phyloP scores from a whole-genome alignment of 2,113 vertebrate genomes.

The Megalops atlanticus region DNA sequence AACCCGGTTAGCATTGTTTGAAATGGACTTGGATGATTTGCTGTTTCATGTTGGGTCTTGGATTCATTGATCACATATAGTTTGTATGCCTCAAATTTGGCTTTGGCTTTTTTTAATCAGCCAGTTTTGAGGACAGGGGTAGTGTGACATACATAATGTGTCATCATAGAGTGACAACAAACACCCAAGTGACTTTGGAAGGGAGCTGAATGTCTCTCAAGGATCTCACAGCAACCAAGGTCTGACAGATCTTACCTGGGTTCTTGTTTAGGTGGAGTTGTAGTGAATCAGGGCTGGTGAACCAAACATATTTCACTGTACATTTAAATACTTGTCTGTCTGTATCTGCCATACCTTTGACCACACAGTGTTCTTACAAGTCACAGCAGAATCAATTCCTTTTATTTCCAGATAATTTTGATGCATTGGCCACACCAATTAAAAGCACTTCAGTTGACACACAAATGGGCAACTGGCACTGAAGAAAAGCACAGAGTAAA shows the following conservation, averaged over 20 bases:
- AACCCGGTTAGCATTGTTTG: no score
- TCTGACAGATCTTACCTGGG: not conserved
- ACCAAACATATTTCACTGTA: not conserved
- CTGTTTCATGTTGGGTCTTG: not conserved
- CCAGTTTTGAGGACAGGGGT: no score
- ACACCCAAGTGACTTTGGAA: not conserved
- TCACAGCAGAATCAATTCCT: constrained; percentile 38
- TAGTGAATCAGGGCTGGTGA: not conserved
- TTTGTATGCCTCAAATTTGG: not conserved
- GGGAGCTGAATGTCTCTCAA: not conserved
- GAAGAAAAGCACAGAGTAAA: constrained; percentile 68
- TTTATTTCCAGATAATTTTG: constrained; percentile 36
- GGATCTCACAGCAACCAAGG: not conserved
- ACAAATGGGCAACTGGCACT: constrained; percentile 47
- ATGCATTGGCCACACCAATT: constrained; percentile 37
- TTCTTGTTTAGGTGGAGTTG: not conserved
- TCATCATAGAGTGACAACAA: not conserved
- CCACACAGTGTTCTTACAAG: not conserved
- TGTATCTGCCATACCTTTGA: constrained; percentile 65
- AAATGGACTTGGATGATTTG: not conserved
- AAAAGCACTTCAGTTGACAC: constrained; percentile 42
- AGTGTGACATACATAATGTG: no score
- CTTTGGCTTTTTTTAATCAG: no score
- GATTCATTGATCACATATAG: not conserved
- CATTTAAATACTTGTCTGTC: constrained; percentile 47